Base-by-base conservation (phyloP, 2,113 vertebrate genomes). In the Zosterops hypoxanthus region DNA sequence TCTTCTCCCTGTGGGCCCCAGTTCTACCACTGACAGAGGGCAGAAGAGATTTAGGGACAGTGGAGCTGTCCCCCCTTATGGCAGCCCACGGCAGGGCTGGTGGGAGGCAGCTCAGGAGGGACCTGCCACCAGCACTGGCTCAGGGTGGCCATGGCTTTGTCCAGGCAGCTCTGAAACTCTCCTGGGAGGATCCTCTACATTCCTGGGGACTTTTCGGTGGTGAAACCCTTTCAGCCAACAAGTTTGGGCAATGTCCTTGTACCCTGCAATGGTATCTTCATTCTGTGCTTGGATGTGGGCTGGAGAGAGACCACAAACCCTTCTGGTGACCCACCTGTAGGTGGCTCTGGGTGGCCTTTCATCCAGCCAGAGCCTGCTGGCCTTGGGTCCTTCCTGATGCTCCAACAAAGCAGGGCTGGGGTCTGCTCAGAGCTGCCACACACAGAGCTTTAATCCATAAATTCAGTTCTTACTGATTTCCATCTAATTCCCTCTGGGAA, bases 21-120 rank as follows among this genome's bases (percentile, higher is more conserved):
- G 13, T 66, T 64, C 25, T 46, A 34, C 29, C 23, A 47, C 24
- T 56, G 26, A 9, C 1, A 39, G 33, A 63, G 28, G 34, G 22
- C 41, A 39, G 42, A 78, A 70, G 42, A 42, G 20, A 49, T 47
- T 5, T 44, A 19, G 41, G 46, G 8, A 26, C 44, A 50, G 34
- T 1, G 0, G 44, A 72, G 26, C 6, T 21, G 34, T 12, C 11
- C 61, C 44, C 21, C 4, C 10, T 33, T 46, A 6, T 0, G 2
- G 29, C 19, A 66, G 55, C 20, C 26, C 61, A 3, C 1, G 2
- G 41, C 26, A 61, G 39, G 4, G 21, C 22, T 61, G 28, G 19
- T 72, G 8, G 41, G 14, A 77, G 39, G 70, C 20, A 73, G 23
- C 50, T 42, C 29, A 70, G 70, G 33, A 75, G 44, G 14, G 39